A percentile compares a stretch with the other conserved stretches of the same genome.
These are phyloP conservation scores for Hetaerina titia DNA, from an alignment of 2,888 invertebrate species.

Conservation along the genomic window DNA sequence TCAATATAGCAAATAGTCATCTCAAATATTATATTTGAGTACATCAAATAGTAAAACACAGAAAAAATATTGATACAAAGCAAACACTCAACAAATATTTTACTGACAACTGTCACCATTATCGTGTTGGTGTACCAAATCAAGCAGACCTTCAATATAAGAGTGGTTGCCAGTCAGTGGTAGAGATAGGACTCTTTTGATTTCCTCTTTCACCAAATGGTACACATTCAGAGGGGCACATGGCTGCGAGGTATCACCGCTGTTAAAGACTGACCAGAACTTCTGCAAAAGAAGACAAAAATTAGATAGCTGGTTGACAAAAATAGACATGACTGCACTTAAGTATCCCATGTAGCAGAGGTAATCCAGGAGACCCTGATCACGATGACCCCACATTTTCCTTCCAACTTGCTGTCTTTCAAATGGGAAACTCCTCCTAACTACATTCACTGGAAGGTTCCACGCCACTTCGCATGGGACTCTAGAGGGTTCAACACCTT, in stretches of 20 bases:
- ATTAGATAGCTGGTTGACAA: neutral
- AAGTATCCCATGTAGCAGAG: no score
- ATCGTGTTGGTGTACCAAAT: neutral
- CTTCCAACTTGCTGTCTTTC: no score
- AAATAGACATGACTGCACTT: no score
- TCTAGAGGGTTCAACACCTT: no score
- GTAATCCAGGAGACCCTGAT: no score
- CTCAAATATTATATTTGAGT: neutral
- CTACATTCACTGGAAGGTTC: no score
- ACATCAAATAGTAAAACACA: neutral
- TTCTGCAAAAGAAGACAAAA: neutral
- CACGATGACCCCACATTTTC: no score
- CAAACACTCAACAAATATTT: neutral
- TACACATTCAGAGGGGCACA: neutral
- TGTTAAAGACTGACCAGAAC: conserved; percentile 25
- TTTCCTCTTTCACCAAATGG: conserved; percentile 39
- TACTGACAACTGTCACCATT: neutral
- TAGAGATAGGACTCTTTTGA: neutral
- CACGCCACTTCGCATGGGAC: no score
- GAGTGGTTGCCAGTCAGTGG: neutral
- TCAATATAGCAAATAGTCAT: neutral
- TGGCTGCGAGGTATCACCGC: neutral
- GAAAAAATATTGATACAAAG: neutral
- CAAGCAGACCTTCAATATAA: conserved; percentile 11
- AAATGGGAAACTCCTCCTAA: no score